phyloP scores from a whole-genome alignment of 2,113 vertebrate genomes.

The Oriolus oriolus region DNA sequence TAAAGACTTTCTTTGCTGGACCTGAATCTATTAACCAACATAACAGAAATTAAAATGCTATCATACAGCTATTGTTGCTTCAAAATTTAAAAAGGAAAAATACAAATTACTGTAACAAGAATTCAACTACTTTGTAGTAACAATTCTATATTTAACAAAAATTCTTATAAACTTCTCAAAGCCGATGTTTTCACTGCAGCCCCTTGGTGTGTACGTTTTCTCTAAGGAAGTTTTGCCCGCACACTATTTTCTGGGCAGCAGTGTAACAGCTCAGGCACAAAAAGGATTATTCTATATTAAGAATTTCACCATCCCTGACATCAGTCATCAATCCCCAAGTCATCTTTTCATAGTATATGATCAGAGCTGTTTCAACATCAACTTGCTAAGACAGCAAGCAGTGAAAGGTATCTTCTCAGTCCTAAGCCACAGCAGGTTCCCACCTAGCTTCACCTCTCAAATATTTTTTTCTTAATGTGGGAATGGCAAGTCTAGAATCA shows the following conservation, averaged over 20 bases:
- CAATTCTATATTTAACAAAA: background rate
- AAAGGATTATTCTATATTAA: background rate
- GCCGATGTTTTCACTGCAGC: rapidly evolving
- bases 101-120: background rate
- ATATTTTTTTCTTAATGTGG: background rate
- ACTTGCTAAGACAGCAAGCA: background rate
- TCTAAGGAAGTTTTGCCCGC: background rate
- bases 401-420: background rate
- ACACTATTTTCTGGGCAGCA: background rate
- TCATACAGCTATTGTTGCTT: background rate
- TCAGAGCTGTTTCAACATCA: background rate
- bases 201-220: background rate
- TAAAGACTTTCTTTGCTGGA: constrained; percentile 42
- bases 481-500: background rate
- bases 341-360: background rate
- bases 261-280: background rate
- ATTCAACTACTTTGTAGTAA: background rate
- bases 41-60: background rate
- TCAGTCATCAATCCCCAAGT: background rate
- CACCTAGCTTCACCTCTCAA: background rate
- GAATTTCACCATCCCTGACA: background rate
- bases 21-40: constrained; percentile 5
- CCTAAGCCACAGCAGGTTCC: background rate
- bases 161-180: background rate
- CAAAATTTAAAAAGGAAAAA: background rate